These are phyloP conservation scores for Prunella strophiata DNA, from an alignment of 2,797 vertebrate genomes.

Conservation along the genomic window DNA sequence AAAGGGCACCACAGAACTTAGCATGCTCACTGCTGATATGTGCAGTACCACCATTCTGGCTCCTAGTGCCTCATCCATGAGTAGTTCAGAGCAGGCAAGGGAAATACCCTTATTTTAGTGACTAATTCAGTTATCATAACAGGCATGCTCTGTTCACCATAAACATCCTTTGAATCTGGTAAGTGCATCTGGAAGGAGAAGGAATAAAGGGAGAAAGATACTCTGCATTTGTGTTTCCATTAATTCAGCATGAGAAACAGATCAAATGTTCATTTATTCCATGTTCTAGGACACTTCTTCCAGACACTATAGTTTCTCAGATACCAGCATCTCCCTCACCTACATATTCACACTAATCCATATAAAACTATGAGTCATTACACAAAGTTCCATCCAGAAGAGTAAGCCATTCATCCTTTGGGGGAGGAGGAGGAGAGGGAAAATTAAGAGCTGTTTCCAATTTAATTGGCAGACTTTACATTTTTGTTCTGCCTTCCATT, in stretches of 20 bases:
- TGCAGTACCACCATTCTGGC: not conserved
- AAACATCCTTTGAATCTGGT: not conserved
- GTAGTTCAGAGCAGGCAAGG: rapidly evolving
- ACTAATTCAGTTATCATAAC: not conserved
- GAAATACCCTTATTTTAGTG: not conserved
- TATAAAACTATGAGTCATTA: constrained; percentile 65
- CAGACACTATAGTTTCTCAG: constrained; percentile 47
- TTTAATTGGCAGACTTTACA: constrained; percentile 69
- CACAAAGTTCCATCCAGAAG: constrained; percentile 64
- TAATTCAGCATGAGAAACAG: constrained; percentile 27
- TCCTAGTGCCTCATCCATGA: not conserved
- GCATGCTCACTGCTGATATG: not conserved
- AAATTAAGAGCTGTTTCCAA: constrained; percentile 70
- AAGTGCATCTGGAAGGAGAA: not conserved
- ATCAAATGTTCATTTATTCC: constrained; percentile 27
- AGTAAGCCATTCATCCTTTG: constrained; percentile 59
- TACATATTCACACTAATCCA: constrained; percentile 61
- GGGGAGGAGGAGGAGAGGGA: constrained; percentile 42
- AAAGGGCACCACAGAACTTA: not conserved
- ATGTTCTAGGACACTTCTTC: constrained; percentile 34
- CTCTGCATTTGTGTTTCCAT: constrained; percentile 20
- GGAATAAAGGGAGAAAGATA: not conserved
- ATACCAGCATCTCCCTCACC: constrained; percentile 55
- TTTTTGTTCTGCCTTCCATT: constrained; percentile 64
- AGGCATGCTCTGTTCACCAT: not conserved